phyloP scores from a whole-genome alignment of 2,888 invertebrate genomes.

The Harpalus rubripes region DNA sequence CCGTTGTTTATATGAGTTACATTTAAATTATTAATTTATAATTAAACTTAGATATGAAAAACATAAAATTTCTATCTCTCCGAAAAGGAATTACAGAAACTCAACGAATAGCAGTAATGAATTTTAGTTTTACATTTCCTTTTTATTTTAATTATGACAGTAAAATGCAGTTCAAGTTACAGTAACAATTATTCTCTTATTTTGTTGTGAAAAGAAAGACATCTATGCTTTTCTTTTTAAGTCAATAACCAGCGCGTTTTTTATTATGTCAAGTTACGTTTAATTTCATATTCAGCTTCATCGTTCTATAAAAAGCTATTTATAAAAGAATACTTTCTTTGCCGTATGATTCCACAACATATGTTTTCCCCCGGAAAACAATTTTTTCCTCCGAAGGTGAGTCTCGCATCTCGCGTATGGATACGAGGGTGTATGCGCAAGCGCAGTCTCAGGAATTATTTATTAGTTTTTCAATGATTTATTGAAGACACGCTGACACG shows the following conservation, averaged over 20 bases:
- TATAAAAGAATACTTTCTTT: slow-evolving; percentile 13
- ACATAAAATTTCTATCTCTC: too few relatives aligned
- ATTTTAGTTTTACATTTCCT: background rate
- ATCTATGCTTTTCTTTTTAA: background rate
- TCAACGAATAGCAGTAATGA: background rate
- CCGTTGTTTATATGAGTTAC: too few relatives aligned
- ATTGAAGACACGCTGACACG: slow-evolving; percentile 64
- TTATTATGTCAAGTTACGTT: background rate
- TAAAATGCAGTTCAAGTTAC: background rate
- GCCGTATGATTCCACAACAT: slow-evolving; percentile 32
- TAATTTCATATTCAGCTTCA: slow-evolving; percentile 36
- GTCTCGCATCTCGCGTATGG: slow-evolving; percentile 20
- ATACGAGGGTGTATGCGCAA: slow-evolving; percentile 40
- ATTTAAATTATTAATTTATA: too few relatives aligned
- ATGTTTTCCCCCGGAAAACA: slow-evolving; percentile 2
- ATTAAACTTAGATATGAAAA: too few relatives aligned
- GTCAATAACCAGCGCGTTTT: background rate
- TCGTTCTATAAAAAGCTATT: slow-evolving; percentile 27
- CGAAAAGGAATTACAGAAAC: too few relatives aligned
- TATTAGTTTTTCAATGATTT: slow-evolving; percentile 66
- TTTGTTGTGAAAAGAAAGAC: background rate
- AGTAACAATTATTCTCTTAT: background rate
- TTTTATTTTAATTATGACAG: background rate
- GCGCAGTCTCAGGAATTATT: slow-evolving; percentile 60
- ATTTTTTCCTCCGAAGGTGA: slow-evolving; percentile 53